These are phyloP conservation scores for Liopterus haemorrhoidalis DNA, from an alignment of 2,888 invertebrate genomes.

Conservation along the genomic window DNA sequence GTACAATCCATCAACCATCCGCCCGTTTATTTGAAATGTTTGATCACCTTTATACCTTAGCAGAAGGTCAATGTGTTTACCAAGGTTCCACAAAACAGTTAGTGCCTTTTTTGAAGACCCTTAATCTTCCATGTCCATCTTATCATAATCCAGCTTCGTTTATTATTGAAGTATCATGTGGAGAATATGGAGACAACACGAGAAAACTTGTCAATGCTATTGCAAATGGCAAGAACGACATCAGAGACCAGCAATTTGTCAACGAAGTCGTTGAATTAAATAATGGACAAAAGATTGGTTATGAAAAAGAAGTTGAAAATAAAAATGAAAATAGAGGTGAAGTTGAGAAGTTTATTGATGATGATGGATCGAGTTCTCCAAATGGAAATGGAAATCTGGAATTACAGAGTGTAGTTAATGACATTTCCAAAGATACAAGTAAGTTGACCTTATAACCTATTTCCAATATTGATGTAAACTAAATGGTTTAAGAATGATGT, in stretches of 20 bases:
- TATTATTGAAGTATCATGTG: slow-evolving; percentile 93
- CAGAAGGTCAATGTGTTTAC: slow-evolving; percentile 92
- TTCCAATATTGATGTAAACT: slow-evolving; percentile 6
- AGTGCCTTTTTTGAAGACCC: slow-evolving; percentile 72
- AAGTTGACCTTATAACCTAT: slow-evolving; percentile 43
- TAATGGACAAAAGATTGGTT: slow-evolving; percentile 41
- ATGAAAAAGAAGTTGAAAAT: slow-evolving; percentile 42
- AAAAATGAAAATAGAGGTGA: slow-evolving; percentile 45
- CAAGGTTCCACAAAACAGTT: slow-evolving; percentile 82
- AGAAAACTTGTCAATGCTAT: slow-evolving; percentile 78
- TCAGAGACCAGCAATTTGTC: no score
- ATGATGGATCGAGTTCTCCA: slow-evolving; percentile 34
- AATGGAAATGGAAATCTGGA: slow-evolving; percentile 50
- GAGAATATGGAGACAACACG: slow-evolving; percentile 90
- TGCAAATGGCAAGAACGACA: slow-evolving; percentile 75
- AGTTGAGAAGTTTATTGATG: slow-evolving; percentile 37
- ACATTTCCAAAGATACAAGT: slow-evolving; percentile 60
- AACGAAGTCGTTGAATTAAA: slow-evolving; percentile 45
- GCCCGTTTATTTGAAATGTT: slow-evolving; percentile 95
- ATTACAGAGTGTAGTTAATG: slow-evolving; percentile 52
- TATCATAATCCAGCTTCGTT: slow-evolving; percentile 97
- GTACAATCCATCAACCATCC: slow-evolving; percentile 95
- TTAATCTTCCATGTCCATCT: slow-evolving; percentile 84
- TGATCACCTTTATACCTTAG: slow-evolving; percentile 87
- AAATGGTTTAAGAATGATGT: slow-evolving; percentile 6